Percentiles rank a stretch among this genome's conserved stretches.
These are phyloP conservation scores for Amphimedon queenslandica DNA, from an alignment of 37 sponge, comb jelly and placozoan genomes.

Conservation along the genomic window DNA sequence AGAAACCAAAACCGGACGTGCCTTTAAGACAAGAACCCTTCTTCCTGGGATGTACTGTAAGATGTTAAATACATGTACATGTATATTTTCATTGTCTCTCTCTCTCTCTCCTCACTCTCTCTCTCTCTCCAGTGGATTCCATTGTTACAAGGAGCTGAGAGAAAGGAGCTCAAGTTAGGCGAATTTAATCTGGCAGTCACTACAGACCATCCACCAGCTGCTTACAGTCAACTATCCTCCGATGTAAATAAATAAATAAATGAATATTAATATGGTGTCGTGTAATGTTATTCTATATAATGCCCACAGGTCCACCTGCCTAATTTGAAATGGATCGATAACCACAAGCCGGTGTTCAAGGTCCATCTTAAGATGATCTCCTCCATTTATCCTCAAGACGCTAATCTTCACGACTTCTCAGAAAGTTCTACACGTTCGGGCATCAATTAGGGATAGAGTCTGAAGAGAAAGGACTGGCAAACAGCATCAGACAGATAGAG, in stretches of 20 bases:
- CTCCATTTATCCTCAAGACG: slow-evolving; percentile 83
- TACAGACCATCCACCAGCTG: slow-evolving; percentile 57
- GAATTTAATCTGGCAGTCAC: slow-evolving; percentile 64
- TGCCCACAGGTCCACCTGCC: slow-evolving; percentile 56
- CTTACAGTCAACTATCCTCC: slow-evolving; percentile 68
- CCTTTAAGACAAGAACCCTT: slow-evolving; percentile 42
- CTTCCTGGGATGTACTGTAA: slow-evolving; percentile 78
- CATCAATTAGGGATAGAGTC: slow-evolving; percentile 14
- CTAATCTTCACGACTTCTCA: slow-evolving; percentile 46
- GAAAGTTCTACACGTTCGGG: slow-evolving; percentile 35
- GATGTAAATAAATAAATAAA: slow-evolving; percentile 37
- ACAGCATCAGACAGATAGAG: slow-evolving; percentile 28
- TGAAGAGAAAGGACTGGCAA: slow-evolving; percentile 45
- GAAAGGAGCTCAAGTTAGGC: slow-evolving; percentile 28
- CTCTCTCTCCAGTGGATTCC: slow-evolving; percentile 66
- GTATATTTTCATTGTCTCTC: too few relatives aligned
- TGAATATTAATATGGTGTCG: too few relatives aligned
- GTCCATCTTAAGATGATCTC: slow-evolving; percentile 62
- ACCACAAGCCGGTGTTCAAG: slow-evolving; percentile 82
- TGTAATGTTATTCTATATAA: too few relatives aligned
- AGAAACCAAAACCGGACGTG: slow-evolving; percentile 66
- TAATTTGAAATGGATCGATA: slow-evolving; percentile 89
- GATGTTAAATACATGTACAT: too few relatives aligned
- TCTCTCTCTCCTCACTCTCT: background rate
- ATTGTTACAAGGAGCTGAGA: slow-evolving; percentile 18